Conservation (phyloP, 2,113 vertebrate genomes). For the Strix uralensis region DNA sequence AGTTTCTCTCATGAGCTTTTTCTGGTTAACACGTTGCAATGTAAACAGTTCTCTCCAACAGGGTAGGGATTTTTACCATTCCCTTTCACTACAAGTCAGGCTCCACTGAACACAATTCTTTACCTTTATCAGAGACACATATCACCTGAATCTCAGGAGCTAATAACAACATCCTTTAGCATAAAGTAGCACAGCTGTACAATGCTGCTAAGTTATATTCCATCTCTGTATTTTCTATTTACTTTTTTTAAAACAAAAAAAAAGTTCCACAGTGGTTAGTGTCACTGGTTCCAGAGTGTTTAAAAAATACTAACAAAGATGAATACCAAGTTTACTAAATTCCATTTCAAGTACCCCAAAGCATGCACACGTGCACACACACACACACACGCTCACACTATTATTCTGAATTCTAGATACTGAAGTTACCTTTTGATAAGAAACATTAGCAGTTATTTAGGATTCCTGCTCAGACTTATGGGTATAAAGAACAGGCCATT, state of each 20-base stretch:
- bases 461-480: neutral
- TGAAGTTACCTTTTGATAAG: neutral
- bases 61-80: neutral
- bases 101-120: neutral
- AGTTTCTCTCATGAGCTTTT: neutral
- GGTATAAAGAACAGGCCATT: neutral
- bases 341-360: neutral
- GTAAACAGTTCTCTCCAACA: neutral
- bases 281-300: neutral
- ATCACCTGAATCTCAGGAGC: neutral
- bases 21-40: neutral
- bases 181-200: neutral
- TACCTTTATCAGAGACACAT: neutral
- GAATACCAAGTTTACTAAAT: neutral
- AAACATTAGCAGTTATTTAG: neutral
- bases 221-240: neutral
- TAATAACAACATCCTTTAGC: neutral
- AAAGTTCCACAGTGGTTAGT: neutral
- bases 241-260: neutral
- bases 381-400: too few relatives aligned
- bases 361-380: accelerated
- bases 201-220: neutral
- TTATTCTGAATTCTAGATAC: neutral
- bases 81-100: neutral
- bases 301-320: neutral